These are phyloP conservation scores for rabbit (Oryctolagus cuniculus) DNA, from an alignment of 2,113 vertebrate genomes.

Conservation along the genomic window DNA sequence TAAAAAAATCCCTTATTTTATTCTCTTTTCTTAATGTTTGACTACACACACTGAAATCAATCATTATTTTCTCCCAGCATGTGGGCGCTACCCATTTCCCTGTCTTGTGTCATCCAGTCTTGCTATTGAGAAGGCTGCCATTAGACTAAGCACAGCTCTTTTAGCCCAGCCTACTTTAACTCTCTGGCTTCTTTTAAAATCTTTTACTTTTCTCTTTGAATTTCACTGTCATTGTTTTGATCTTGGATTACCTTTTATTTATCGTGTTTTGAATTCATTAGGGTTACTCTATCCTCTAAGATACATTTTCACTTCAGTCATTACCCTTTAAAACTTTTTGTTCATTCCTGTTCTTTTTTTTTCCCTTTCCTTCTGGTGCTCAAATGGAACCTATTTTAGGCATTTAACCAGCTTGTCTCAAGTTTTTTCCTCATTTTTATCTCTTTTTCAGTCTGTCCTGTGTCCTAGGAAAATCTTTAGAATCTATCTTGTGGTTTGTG, in stretches of 20 bases:
- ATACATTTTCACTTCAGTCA: not conserved
- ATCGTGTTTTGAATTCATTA: not conserved
- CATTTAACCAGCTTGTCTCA: not conserved
- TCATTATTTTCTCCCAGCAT: not conserved
- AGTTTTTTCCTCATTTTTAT: not conserved
- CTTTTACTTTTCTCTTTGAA: constrained; percentile 21
- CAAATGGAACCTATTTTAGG: not conserved
- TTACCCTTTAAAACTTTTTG: constrained; percentile 22
- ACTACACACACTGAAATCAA: not conserved
- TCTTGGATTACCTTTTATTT: not conserved
- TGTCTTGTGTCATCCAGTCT: not conserved
- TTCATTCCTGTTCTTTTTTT: not conserved
- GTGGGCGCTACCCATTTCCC: not conserved
- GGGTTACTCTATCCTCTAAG: not conserved
- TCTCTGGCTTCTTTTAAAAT: not conserved
- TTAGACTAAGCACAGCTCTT: not conserved
- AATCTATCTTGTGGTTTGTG: not conserved
- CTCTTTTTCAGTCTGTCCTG: not conserved
- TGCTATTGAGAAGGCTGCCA: not conserved
- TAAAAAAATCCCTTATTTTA: constrained; percentile 40
- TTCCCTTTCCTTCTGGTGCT: not conserved
- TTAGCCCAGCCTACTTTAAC: constrained; percentile 2
- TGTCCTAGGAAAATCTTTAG: not conserved
- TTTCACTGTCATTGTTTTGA: constrained; percentile 7
- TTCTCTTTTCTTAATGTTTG: not conserved